Base-by-base conservation (phyloP, 2,888 invertebrate genomes). In the Agrochola macilenta region DNA sequence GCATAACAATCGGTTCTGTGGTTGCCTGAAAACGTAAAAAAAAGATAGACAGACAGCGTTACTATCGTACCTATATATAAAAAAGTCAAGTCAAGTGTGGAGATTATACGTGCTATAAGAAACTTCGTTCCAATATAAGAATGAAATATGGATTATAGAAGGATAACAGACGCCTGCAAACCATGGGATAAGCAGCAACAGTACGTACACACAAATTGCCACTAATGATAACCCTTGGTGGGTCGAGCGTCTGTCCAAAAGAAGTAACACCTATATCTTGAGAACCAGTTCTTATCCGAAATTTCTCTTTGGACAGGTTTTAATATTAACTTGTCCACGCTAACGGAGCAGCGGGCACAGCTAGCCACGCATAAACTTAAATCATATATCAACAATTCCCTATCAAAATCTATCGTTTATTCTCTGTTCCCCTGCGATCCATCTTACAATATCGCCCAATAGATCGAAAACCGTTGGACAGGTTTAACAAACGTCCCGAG, bases 381-480 rank as follows among this genome's bases (percentile, higher is more conserved):
- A 60, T 60, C n/a, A 43, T 26, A 69, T 78, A 79, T 70, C 46
- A 61, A 46, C 60, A 52, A 78, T 69, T 69, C 2, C 52, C n/a
- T 46, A 54, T 39, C 30, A 14, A 54, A 35, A 8, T 26, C 2
- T 26, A 54, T 46, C 17, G 30, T 46, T 54, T 39, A 63, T 61
- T 64, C 30, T 57, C 8, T 14, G 30, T 66, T 26, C 35, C 30
- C n/a, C 7, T 39, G 23, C 12, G 58, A 60, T 69, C 54, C 35
- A 23, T 61, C 20, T 72, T 58, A 30, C 63, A 12, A 5, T 71
- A 74, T 60, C 63, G 20, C 26, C 49, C 30, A 35, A 58, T 43
- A 61, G 52, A 83, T 79, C 70, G 66, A 54, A 63, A 70, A 61
- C 69, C 46, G 35, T 73, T 17, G 14, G 30, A 68, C 63, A 35